A percentile compares a stretch with the other conserved stretches of the same genome.
Evolutionary conservation across 2,888 invertebrate species (phyloP).

Genomic region (Diarsia brunnea): DNA sequence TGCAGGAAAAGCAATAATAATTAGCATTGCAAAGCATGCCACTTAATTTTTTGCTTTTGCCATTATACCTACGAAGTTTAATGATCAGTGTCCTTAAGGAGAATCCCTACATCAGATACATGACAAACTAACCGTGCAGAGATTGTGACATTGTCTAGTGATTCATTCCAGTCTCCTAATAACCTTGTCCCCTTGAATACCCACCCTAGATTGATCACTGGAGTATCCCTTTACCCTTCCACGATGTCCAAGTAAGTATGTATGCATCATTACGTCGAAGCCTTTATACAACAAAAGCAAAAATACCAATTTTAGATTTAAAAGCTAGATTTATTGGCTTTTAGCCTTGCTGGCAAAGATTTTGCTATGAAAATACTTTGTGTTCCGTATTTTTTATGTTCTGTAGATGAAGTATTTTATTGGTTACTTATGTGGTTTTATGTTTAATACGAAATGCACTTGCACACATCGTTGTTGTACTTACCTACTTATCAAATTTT

Average conservation of each 20-base stretch:
- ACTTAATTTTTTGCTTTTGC: no score
- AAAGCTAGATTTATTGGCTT: background rate
- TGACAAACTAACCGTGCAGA: background rate
- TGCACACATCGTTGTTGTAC: background rate
- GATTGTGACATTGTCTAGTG: background rate
- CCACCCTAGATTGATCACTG: constrained; percentile 30
- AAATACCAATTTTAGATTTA: background rate
- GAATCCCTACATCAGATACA: no score
- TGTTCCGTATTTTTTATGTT: background rate
- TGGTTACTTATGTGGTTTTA: background rate
- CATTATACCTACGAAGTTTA: no score
- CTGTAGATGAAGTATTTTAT: background rate
- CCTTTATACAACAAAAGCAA: background rate
- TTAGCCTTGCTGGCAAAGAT: background rate
- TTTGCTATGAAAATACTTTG: constrained; percentile 10
- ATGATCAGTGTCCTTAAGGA: no score
- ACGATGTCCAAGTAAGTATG: constrained; percentile 3
- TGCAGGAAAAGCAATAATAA: no score
- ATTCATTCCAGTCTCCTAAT: background rate
- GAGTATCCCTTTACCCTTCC: background rate
- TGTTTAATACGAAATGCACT: background rate
- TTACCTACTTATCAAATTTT: background rate
- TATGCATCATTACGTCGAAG: constrained; percentile 13
- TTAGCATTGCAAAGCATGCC: no score
- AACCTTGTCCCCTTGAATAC: constrained; percentile 17